Evolutionary conservation across 2,797 vertebrate species (phyloP).

Genomic region (Urosaurus nigricauda): DNA sequence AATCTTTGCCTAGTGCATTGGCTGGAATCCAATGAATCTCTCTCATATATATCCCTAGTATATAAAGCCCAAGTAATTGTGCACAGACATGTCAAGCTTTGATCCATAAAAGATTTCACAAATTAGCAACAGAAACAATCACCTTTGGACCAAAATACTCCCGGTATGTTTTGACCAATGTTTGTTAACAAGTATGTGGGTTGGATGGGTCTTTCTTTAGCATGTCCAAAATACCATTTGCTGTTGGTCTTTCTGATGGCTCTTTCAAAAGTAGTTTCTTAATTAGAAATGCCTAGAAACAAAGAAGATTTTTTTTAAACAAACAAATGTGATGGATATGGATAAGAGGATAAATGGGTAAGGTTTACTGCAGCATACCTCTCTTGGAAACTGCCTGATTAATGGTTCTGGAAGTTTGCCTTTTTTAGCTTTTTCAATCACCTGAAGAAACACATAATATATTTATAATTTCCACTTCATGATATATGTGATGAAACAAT

Average conservation of each 20-base stretch:
- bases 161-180: neutral
- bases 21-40: too few species aligned
- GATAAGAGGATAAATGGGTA: conserved; percentile 9
- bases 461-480: conserved; percentile 22
- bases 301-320: conserved; percentile 41
- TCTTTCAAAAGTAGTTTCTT: conserved; percentile 67
- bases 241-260: conserved; percentile 27
- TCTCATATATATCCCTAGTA: too few species aligned
- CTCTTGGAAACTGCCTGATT: neutral
- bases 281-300: conserved; percentile 71
- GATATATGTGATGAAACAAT: neutral
- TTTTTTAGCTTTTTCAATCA: neutral
- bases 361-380: conserved; percentile 64
- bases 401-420: conserved; percentile 6
- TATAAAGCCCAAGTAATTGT: neutral
- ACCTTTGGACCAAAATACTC: neutral
- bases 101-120: neutral
- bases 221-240: conserved; percentile 39
- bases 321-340: conserved; percentile 35
- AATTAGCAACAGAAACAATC: conserved; percentile 5
- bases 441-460: conserved; percentile 56
- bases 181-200: conserved; percentile 46
- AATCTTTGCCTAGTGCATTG: too few species aligned
- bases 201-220: rapidly evolving
- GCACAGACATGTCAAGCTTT: neutral